Evolutionary conservation across 1,140 invertebrate genomes (phyloP).

Genomic region (Orchestia grillus): DNA sequence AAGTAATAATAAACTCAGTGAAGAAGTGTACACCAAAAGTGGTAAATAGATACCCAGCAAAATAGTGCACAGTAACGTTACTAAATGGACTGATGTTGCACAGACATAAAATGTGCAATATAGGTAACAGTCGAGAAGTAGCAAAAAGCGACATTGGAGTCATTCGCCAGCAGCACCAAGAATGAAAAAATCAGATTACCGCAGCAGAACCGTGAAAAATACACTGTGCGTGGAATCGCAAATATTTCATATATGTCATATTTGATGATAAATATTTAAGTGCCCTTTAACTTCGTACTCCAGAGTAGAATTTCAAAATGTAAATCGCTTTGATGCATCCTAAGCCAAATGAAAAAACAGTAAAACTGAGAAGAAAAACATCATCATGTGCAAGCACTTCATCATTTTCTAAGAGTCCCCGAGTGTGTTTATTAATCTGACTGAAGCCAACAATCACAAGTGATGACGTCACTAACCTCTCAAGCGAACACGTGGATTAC

Average conservation of each 20-base stretch:
- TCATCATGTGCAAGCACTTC: neutral
- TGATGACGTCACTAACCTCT: conserved; percentile 19
- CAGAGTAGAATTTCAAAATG: neutral
- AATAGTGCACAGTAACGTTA: too few relatives aligned
- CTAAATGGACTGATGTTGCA: too few relatives aligned
- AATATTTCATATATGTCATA: neutral
- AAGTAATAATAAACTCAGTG: too few relatives aligned
- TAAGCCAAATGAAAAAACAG: neutral
- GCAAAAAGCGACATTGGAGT: neutral
- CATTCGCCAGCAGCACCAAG: neutral
- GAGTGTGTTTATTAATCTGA: neutral
- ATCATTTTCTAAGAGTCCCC: neutral
- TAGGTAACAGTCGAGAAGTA: neutral
- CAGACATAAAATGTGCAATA: too few relatives aligned
- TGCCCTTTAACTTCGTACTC: neutral
- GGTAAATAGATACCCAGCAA: too few relatives aligned
- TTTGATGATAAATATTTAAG: neutral
- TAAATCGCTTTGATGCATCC: neutral
- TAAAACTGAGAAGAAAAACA: neutral
- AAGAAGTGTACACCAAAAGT: too few relatives aligned
- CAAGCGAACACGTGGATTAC: conserved; percentile 40
- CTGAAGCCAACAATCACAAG: neutral
- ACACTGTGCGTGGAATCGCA: neutral
- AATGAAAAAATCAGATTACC: too few relatives aligned
- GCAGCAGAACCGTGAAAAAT: neutral